These are phyloP conservation scores for Blennius ocellaris DNA, from an alignment of 2,113 vertebrate species.

Conservation along the genomic window DNA sequence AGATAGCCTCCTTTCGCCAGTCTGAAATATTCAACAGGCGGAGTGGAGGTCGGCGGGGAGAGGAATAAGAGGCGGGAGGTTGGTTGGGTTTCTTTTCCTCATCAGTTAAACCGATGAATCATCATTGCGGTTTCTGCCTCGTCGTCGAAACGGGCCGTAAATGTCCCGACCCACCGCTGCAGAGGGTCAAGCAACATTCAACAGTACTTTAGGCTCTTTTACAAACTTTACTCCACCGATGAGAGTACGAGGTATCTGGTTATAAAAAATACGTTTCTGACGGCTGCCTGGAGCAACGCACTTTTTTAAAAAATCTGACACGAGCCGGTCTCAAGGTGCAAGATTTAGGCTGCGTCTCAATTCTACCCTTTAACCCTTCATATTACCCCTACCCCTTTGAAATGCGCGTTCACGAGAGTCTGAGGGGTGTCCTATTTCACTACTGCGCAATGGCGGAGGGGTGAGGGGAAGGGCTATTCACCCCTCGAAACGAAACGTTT, in stretches of 20 bases:
- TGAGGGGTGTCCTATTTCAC: no score
- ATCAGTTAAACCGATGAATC: neutral
- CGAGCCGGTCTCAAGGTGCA: no score
- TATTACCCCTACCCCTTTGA: no score
- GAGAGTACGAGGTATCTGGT: neutral
- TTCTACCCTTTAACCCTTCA: no score
- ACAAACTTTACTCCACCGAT: constrained; percentile 21
- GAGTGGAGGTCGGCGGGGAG: neutral
- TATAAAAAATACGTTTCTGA: no score
- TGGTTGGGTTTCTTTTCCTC: neutral
- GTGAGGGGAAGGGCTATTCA: no score
- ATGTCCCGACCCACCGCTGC: neutral
- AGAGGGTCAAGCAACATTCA: constrained; percentile 10
- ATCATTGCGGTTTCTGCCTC: constrained; percentile 22
- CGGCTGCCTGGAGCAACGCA: no score
- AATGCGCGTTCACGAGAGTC: no score
- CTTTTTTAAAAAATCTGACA: no score
- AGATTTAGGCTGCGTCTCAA: no score
- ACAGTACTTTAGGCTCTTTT: neutral
- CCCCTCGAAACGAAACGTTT: no score
- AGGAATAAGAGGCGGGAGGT: neutral
- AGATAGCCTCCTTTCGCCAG: constrained; percentile 63
- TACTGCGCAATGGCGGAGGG: no score
- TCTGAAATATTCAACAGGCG: constrained; percentile 70
- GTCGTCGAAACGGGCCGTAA: neutral